These are phyloP conservation scores for Drosophila cognata DNA, from an alignment of 2,888 invertebrate species.

Conservation along the genomic window DNA sequence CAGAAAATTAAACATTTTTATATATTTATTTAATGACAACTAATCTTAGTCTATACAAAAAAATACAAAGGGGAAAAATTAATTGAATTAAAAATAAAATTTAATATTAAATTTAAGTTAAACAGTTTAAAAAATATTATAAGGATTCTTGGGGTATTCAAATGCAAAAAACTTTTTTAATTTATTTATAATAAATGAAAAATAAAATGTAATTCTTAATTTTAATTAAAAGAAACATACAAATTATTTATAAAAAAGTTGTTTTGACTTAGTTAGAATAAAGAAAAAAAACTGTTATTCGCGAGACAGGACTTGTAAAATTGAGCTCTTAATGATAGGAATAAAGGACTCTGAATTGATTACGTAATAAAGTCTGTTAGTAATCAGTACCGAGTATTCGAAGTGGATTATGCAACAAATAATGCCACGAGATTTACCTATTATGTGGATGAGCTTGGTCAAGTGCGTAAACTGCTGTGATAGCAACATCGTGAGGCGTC, in stretches of 20 bases:
- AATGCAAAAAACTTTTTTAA: no score
- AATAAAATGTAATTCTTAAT: neutral
- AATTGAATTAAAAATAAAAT: neutral
- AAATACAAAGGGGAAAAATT: neutral
- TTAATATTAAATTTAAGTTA: neutral
- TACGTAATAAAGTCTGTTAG: neutral
- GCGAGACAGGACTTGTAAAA: neutral
- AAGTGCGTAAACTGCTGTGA: conserved; percentile 50
- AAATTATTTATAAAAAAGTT: neutral
- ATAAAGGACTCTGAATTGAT: neutral
- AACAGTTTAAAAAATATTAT: neutral
- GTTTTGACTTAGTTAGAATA: neutral
- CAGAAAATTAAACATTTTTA: neutral
- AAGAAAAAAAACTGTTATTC: neutral
- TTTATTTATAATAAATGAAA: neutral
- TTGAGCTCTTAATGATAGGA: neutral
- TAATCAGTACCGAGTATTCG: neutral
- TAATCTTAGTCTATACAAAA: neutral
- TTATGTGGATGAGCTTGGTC: conserved; percentile 60
- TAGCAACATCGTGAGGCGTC: conserved; percentile 54
- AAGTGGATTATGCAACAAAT: neutral
- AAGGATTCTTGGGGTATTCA: no score
- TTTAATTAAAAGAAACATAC: neutral
- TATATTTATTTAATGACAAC: neutral
- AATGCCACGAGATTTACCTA: conserved; percentile 51